phyloP scores from a whole-genome alignment of 2,797 vertebrate species.

The Denticeps clupeoides region DNA sequence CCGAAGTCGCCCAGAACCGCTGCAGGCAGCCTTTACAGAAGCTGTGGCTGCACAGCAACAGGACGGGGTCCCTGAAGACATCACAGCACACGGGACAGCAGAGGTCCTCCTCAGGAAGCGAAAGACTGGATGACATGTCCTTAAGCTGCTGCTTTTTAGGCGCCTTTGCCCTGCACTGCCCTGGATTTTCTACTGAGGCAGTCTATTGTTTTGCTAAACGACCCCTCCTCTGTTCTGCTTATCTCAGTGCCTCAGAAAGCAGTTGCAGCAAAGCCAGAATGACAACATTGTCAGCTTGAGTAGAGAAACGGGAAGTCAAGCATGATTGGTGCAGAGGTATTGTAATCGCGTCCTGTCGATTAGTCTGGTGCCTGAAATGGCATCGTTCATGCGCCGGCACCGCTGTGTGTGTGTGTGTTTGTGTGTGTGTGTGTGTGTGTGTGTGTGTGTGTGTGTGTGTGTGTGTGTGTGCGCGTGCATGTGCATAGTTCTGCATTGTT shows the following conservation, averaged over 20 bases:
- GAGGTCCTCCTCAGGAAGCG: conserved; percentile 57
- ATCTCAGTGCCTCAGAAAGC: conserved; percentile 37
- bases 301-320: conserved; percentile 51
- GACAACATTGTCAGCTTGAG: conserved; percentile 20
- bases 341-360: conserved; percentile 14
- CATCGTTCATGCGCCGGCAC: too few relatives aligned
- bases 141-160: neutral
- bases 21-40: conserved; percentile 58
- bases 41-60: conserved; percentile 63
- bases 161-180: conserved; percentile 1
- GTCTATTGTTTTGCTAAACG: conserved; percentile 1
- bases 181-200: conserved; percentile 4
- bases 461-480: too few relatives aligned
- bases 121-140: conserved; percentile 39
- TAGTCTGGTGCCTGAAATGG: too few relatives aligned
- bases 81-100: conserved; percentile 59
- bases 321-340: conserved; percentile 34
- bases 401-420: too few relatives aligned
- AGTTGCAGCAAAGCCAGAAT: conserved; percentile 22
- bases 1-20: conserved; percentile 38
- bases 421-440: too few relatives aligned
- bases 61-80: conserved; percentile 56
- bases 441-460: too few relatives aligned
- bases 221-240: conserved; percentile 12
- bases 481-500: too few relatives aligned